Conservation (phyloP, 2,888 invertebrate species). For the Gerris lacustris region DNA sequence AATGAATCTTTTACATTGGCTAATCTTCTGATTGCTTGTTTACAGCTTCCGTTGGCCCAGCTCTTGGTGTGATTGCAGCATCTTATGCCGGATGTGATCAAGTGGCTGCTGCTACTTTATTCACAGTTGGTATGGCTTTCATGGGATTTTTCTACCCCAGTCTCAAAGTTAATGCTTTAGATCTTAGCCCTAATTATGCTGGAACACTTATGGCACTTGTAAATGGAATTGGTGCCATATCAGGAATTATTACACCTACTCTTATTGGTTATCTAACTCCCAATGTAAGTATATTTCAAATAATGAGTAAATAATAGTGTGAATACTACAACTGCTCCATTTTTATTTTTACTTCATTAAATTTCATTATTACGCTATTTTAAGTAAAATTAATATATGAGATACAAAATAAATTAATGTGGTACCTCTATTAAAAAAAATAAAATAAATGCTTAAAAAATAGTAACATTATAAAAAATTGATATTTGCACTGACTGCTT, state of each 20-base stretch:
- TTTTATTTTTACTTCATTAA: background rate
- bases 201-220: conserved; percentile 57
- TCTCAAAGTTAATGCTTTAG: conserved; percentile 56
- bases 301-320: background rate
- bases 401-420: background rate
- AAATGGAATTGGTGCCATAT: conserved; percentile 57
- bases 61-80: conserved; percentile 52
- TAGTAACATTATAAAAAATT: no score
- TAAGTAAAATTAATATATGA: background rate
- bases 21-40: conserved; percentile 11
- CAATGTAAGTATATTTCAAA: conserved; percentile 36
- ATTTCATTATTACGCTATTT: background rate
- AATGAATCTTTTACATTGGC: background rate
- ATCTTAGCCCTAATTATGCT: conserved; percentile 53
- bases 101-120: conserved; percentile 46
- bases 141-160: conserved; percentile 60
- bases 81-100: conserved; percentile 57
- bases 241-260: conserved; percentile 55
- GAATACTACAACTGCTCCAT: background rate
- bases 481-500: no score
- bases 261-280: conserved; percentile 48
- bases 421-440: no score
- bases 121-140: conserved; percentile 54
- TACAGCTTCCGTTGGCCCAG: conserved; percentile 54
- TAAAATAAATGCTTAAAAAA: no score